phyloP scores from a whole-genome alignment of 2,888 invertebrate species.

The Pogonocherus hispidulus region DNA sequence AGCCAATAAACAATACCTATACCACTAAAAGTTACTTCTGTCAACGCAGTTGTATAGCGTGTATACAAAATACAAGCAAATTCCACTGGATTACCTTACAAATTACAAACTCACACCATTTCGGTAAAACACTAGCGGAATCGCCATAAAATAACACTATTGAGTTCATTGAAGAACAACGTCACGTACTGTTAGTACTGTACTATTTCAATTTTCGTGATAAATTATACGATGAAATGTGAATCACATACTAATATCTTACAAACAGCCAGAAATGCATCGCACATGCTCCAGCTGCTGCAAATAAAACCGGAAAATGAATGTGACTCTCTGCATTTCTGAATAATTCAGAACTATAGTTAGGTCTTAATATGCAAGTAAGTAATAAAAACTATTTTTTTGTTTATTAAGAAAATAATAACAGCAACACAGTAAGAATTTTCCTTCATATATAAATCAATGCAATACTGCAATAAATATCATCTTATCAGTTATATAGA shows the following conservation, averaged over 20 bases:
- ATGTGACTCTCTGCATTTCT: background rate
- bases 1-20: too few species aligned
- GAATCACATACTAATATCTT: constrained; percentile 4
- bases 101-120: background rate
- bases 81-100: background rate
- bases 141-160: background rate
- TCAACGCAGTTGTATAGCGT: too few species aligned
- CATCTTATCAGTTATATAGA: too few species aligned
- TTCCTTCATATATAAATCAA: too few species aligned
- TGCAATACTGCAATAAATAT: too few species aligned
- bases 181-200: constrained; percentile 7
- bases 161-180: background rate
- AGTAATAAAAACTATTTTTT: too few species aligned
- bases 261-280: background rate
- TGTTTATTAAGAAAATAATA: too few species aligned
- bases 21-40: too few species aligned
- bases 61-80: too few species aligned
- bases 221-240: constrained; percentile 6
- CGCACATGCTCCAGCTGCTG: background rate
- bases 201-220: constrained; percentile 11
- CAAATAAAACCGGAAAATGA: background rate
- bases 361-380: too few species aligned
- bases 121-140: background rate
- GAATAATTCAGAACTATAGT: background rate
- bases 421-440: too few species aligned